phyloP scores from a whole-genome alignment of 2,113 vertebrate species.

The Alectura lathami region DNA sequence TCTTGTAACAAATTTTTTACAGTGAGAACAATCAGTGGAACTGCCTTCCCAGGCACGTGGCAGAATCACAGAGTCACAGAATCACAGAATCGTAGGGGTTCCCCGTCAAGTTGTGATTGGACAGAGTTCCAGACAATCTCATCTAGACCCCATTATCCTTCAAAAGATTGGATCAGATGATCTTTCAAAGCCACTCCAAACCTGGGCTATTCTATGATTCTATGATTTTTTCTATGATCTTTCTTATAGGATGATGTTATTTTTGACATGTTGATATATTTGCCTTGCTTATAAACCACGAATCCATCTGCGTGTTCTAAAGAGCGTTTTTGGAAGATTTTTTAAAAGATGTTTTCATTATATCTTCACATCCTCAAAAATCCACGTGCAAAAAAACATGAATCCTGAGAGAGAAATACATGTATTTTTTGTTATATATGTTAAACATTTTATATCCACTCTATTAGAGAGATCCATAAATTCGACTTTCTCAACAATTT shows the following conservation, averaged over 20 bases:
- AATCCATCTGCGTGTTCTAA: not conserved
- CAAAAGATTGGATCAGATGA: not conserved
- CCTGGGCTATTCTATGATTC: not conserved
- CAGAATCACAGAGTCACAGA: too few relatives aligned
- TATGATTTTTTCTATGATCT: not conserved
- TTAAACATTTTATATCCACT: not conserved
- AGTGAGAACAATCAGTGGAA: not conserved
- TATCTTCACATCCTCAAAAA: not conserved
- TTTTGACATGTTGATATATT: not conserved
- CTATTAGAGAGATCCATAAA: not conserved
- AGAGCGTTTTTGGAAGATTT: not conserved
- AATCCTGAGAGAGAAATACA: not conserved
- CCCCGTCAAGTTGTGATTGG: not conserved
- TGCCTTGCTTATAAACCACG: not conserved
- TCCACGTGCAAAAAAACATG: not conserved
- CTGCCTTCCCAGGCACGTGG: not conserved
- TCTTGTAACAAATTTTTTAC: not conserved
- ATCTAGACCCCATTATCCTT: not conserved
- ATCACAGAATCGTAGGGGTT: too few relatives aligned
- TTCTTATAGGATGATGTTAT: not conserved
- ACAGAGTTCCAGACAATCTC: not conserved
- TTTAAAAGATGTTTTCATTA: rapidly evolving
- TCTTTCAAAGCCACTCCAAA: not conserved
- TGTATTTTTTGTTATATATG: not conserved
- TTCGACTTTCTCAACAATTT: not conserved